Base-by-base conservation (phyloP, 2,113 vertebrate species). In the Cololabis saira region DNA sequence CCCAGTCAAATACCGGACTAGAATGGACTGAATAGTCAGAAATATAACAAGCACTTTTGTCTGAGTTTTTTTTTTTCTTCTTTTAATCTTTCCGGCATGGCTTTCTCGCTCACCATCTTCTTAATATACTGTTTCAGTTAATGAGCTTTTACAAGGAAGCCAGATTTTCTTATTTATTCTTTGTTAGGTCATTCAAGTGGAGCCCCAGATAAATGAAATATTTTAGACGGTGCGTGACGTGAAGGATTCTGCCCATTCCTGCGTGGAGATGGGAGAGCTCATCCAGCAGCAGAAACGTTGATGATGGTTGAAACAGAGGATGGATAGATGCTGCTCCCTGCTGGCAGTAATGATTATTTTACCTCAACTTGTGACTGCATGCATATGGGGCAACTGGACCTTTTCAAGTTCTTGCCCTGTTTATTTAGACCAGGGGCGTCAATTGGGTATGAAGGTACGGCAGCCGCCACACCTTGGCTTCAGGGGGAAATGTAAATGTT, bases 291-390 rank as follows among this genome's bases (percentile, higher is more conserved):
- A 57, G 61, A 54, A 47, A 58, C 60, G 41, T 18, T 10, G 24
- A 27, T 40, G 17, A 4, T 19, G 18, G 24, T 1, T 27, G 49
- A 59, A 16, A 2, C 19, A 3, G 27, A 72, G 52, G 51, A 69
- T 81, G 83, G 66, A 71, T 44, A 56, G 37, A 82, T 87, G 67
- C 89, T 91, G 88, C 88, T 89, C 81, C 78, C 90, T 92, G 78
- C 80, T 88, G 90, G 1, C 33, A 9, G 0, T 13, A 1, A 1
- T 22, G 17, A 44, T 15, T 13, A 16, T 15, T 40, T 47, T 6
- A 4, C 30, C 11, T 2, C 48, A 19, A 12, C 6, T 12, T 18
- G 14, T 61, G 1, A 33, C 15, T 9, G 13, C 18, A 14, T 10
- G 17, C 12, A 21, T 12, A 37, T 6, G 18, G 27, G 6, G 22